Evolutionary conservation across 2,888 invertebrate genomes (phyloP).

Genomic region (Xestoiulus laeticollis): DNA sequence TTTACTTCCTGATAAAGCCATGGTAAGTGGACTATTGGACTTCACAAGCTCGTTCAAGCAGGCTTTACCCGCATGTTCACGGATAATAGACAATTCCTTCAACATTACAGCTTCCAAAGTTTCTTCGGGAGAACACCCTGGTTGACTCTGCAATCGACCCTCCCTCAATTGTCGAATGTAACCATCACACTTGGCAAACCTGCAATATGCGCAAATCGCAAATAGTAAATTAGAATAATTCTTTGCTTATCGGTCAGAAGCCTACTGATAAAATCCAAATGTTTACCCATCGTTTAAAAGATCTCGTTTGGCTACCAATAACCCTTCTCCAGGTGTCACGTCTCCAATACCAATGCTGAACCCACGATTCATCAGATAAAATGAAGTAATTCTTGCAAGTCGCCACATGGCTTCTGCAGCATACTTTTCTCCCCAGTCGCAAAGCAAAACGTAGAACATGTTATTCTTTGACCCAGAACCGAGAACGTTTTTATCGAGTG

Average conservation of each 20-base stretch:
- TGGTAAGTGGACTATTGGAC: conserved; percentile 93
- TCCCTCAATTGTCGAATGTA: conserved; percentile 87
- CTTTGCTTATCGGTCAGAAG: background rate
- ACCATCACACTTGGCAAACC: conserved; percentile 87
- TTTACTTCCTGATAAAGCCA: conserved; percentile 99
- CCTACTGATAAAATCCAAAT: background rate
- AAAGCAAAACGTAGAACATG: conserved; percentile 92
- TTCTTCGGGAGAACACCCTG: conserved; percentile 90
- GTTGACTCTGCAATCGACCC: conserved; percentile 88
- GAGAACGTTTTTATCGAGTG: conserved; percentile 94
- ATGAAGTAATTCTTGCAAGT: conserved; percentile 84
- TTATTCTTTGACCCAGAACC: conserved; percentile 96
- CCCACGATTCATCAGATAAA: conserved; percentile 87
- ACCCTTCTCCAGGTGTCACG: conserved; percentile 88
- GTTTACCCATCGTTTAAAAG: conserved; percentile 79
- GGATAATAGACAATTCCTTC: conserved; percentile 91
- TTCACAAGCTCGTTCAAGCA: conserved; percentile 88
- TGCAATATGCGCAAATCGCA: conserved; percentile 60
- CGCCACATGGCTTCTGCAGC: conserved; percentile 95
- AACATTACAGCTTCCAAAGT: conserved; percentile 90
- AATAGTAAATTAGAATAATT: background rate
- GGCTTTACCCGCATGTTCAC: conserved; percentile 95
- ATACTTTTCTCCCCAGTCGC: conserved; percentile 90
- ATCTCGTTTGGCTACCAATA: conserved; percentile 83
- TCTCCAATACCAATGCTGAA: conserved; percentile 97